Conservation (phyloP, 2,888 invertebrate genomes). For the Synergus laeviventris region DNA sequence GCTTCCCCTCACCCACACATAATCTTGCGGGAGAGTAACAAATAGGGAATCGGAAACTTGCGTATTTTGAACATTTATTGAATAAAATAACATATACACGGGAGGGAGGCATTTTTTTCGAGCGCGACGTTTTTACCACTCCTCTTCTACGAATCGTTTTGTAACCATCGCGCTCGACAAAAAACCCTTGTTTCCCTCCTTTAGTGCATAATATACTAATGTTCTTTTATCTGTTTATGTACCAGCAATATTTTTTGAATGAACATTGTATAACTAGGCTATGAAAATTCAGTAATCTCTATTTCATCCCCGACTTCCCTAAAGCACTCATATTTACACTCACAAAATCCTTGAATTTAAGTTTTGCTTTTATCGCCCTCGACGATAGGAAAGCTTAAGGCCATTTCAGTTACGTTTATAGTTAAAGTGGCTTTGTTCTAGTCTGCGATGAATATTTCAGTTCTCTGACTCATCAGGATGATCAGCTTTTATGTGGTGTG, state of each 20-base stretch:
- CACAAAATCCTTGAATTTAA: slow-evolving; percentile 10
- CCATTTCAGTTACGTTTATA: slow-evolving; percentile 5
- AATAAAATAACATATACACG: no score
- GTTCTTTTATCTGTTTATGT: neutral
- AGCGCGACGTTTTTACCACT: no score
- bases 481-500: slow-evolving; percentile 68
- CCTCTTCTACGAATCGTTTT: no score
- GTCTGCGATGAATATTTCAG: slow-evolving; percentile 48
- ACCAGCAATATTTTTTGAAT: neutral
- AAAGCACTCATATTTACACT: slow-evolving; percentile 8
- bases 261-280: slow-evolving; percentile 15
- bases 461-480: slow-evolving; percentile 69
- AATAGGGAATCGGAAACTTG: no score
- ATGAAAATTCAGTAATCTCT: neutral
- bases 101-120: no score
- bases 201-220: no score
- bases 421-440: neutral
- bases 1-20: no score
- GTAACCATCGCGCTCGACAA: no score
- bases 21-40: no score
- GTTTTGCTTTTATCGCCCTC: slow-evolving; percentile 20
- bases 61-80: no score
- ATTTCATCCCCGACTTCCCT: neutral
- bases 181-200: no score
- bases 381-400: slow-evolving; percentile 25